Evolutionary conservation across 1,140 invertebrate species (phyloP).

Genomic region (Lysiphlebus fabarum): DNA sequence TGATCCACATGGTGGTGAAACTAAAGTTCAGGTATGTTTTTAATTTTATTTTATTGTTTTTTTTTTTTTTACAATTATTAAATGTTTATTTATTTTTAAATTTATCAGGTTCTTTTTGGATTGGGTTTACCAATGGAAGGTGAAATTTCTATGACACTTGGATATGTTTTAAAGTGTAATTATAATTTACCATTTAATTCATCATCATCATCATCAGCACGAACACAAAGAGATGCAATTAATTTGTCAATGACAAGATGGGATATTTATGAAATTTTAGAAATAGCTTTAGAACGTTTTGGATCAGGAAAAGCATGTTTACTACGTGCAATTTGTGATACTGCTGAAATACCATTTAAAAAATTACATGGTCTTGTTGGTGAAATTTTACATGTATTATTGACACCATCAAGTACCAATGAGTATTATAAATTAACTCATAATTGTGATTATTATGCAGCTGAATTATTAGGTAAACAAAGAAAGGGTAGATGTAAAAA

Average conservation of each 20-base stretch:
- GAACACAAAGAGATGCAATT: conserved; percentile 32
- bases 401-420: conserved; percentile 65
- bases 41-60: not conserved
- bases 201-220: conserved; percentile 37
- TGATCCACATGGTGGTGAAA: conserved; percentile 40
- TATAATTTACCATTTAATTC: conserved; percentile 49
- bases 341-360: conserved; percentile 64
- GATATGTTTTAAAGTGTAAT: conserved; percentile 51
- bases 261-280: conserved; percentile 60
- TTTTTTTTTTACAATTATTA: conserved; percentile 4
- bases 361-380: conserved; percentile 64
- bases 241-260: conserved; percentile 52
- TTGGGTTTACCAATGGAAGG: conserved; percentile 40
- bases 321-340: conserved; percentile 70
- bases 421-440: conserved; percentile 62
- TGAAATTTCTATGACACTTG: conserved; percentile 42
- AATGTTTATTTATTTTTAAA: not conserved
- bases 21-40: conserved; percentile 41
- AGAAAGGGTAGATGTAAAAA: conserved; percentile 56
- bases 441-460: conserved; percentile 67
- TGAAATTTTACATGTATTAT: conserved; percentile 66
- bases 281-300: conserved; percentile 54
- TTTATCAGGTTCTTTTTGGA: conserved; percentile 39
- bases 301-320: conserved; percentile 62
- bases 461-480: conserved; percentile 61